These are phyloP conservation scores for Periophthalmodon schlosseri DNA, from an alignment of 2,113 vertebrate genomes.

Conservation along the genomic window DNA sequence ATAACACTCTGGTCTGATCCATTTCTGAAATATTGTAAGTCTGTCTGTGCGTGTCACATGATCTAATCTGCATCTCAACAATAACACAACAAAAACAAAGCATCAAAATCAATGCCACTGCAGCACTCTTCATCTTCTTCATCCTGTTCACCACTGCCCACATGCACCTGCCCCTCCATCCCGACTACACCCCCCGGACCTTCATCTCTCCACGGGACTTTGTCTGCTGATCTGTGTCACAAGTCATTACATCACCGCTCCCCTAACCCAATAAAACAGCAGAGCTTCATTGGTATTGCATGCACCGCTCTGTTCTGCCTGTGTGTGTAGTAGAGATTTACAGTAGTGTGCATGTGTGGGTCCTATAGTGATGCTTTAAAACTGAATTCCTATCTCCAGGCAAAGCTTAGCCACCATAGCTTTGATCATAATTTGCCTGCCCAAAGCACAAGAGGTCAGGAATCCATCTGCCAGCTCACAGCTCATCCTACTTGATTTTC, in stretches of 20 bases:
- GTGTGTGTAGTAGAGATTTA: background rate
- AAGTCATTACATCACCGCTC: constrained; percentile 25
- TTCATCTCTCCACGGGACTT: constrained; percentile 11
- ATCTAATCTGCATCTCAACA: constrained; percentile 49
- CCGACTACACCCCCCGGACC: background rate
- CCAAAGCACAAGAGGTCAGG: constrained; percentile 31
- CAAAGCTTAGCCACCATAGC: constrained; percentile 50
- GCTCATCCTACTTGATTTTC: constrained; percentile 28
- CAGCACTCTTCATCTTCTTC: constrained; percentile 45
- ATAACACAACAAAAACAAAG: constrained; percentile 44
- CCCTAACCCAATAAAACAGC: constrained; percentile 23
- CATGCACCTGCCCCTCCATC: background rate
- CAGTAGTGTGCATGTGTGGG: constrained; percentile 9
- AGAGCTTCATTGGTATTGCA: constrained; percentile 3
- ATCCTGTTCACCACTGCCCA: background rate
- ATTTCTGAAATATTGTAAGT: constrained; percentile 16
- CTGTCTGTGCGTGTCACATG: constrained; percentile 8
- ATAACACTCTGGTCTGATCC: background rate
- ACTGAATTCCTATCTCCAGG: constrained; percentile 41
- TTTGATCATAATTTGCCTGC: constrained; percentile 55
- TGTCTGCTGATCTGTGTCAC: constrained; percentile 39
- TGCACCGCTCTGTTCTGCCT: constrained; percentile 9
- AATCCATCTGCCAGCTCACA: constrained; percentile 36
- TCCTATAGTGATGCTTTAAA: constrained; percentile 40
- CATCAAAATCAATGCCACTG: constrained; percentile 62